Evolutionary conservation across 2,888 invertebrate genomes (phyloP).

Genomic region (Gonocerus acuteangulatus): DNA sequence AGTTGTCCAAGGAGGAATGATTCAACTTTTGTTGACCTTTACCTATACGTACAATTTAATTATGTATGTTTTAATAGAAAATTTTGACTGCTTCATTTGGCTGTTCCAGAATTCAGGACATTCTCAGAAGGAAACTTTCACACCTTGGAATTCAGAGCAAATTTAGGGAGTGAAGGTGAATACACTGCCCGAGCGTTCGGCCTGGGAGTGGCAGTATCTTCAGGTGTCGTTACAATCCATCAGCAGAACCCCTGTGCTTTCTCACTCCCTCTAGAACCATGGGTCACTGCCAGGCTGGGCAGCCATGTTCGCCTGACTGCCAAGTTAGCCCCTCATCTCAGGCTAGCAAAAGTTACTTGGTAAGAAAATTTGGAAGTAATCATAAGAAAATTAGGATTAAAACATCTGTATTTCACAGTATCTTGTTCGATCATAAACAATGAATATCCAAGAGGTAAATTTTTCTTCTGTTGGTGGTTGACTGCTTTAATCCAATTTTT

Average conservation of each 20-base stretch:
- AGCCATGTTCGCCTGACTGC: slow-evolving; percentile 3
- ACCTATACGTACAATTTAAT: too few species aligned
- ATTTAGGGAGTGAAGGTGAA: slow-evolving; percentile 67
- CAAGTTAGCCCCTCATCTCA: slow-evolving; percentile 5
- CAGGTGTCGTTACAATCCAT: slow-evolving; percentile 4
- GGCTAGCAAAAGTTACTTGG: slow-evolving; percentile 13
- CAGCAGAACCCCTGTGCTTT: slow-evolving; percentile 3
- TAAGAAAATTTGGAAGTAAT: too few species aligned
- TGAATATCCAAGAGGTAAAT: too few species aligned
- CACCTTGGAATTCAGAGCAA: slow-evolving; percentile 75
- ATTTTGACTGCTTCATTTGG: too few species aligned
- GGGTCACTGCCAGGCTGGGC: neutral
- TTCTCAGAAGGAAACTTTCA: slow-evolving; percentile 64
- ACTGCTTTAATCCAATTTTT: too few species aligned
- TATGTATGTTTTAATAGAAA: too few species aligned
- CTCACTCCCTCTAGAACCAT: slow-evolving; percentile 2
- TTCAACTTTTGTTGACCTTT: too few species aligned
- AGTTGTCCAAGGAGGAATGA: too few species aligned
- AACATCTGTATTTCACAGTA: too few species aligned
- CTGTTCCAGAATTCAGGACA: slow-evolving; percentile 5
- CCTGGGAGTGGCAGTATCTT: slow-evolving; percentile 12
- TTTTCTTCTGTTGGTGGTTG: too few species aligned
- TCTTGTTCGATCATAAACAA: too few species aligned
- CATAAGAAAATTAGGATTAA: too few species aligned
- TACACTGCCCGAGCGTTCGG: slow-evolving; percentile 63